phyloP scores from a whole-genome alignment of 2,888 invertebrate species.

The Zaprionus lineosus region DNA sequence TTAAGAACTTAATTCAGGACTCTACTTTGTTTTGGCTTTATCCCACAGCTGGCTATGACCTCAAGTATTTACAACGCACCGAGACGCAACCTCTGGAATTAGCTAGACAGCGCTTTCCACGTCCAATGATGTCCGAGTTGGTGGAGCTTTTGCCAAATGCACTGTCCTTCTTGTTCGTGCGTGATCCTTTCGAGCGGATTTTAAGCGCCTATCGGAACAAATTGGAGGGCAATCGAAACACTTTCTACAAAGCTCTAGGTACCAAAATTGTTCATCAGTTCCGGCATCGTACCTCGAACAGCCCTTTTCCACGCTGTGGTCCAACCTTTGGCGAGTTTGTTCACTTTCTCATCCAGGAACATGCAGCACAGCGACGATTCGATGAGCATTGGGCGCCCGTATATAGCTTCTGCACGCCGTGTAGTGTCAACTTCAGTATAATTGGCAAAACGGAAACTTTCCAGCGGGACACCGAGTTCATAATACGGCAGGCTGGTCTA shows the following conservation, averaged over 20 bases:
- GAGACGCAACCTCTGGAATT: conserved; percentile 87
- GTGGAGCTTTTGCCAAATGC: conserved; percentile 86
- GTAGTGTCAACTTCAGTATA: conserved; percentile 86
- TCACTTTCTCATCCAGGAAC: conserved; percentile 86
- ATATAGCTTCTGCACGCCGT: conserved; percentile 87
- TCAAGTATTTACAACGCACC: conserved; percentile 85
- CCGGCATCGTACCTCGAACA: conserved; percentile 61
- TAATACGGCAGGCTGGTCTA: conserved; percentile 85
- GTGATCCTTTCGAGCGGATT: conserved; percentile 89
- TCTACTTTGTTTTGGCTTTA: background rate
- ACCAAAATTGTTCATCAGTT: conserved; percentile 86
- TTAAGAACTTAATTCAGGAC: too few species aligned
- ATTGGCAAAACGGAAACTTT: conserved; percentile 87
- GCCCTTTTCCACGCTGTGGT: conserved; percentile 80
- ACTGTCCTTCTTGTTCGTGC: conserved; percentile 87
- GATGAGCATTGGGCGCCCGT: conserved; percentile 88
- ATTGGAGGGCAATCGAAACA: conserved; percentile 88
- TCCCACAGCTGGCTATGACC: conserved; percentile 85
- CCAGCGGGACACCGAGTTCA: conserved; percentile 85
- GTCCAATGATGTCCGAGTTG: conserved; percentile 86
- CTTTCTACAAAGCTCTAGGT: conserved; percentile 88
- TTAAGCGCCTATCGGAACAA: conserved; percentile 89
- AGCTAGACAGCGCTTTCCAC: conserved; percentile 87
- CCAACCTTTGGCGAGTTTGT: conserved; percentile 89
- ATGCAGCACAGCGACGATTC: conserved; percentile 84